Evolutionary conservation across 2,113 vertebrate genomes (phyloP), one percentile per base, ranked within the genome.

Genomic region (Amazona guildingii): DNA sequence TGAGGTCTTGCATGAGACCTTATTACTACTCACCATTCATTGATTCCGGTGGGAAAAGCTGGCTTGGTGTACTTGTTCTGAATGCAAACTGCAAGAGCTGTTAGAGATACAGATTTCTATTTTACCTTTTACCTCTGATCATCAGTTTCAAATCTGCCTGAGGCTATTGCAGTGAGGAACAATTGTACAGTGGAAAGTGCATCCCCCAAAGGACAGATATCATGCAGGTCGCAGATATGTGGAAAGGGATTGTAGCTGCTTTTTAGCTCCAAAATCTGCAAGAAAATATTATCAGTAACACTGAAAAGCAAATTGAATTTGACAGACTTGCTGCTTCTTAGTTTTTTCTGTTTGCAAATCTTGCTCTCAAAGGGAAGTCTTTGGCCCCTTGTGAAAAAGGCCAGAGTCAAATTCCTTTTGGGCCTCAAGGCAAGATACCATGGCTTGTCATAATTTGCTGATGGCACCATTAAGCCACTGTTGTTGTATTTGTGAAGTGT

Each of bases 111-210:
- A 48, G 67, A 33, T 31, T 90, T 24, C 35, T 86, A 17, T 54
- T 95, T 88, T 73, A n/a, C 78, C n/a, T 81, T 64, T 68, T 86
- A 39, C 67, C 15, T 92, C 69, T 66, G 49, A 88, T 77, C 52
- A 69, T 93, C 81, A 54, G 48, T 95, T 95, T 87, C 69, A 88
- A 78, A 76, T 70, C 41, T 90, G 78, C 90, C 92, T 20, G 70
- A 64, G 88, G 80, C 68, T 70, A 15, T 19, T 91, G 70, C 62
- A 85, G 0, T 8, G 78, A 77, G 64, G 78, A 93, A 57, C 51
- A 57, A n/a, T n/a, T 67, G 86, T 49, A 33, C n/a, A 66, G n/a
- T 69, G 63, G 83, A 70, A 79, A 88, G 73, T 63, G 6, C 44
- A 74, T 88, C 78, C 55, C 68, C 73, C 76, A 46, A 57, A 90